Base-by-base conservation (phyloP, 2,113 vertebrate genomes). In the Oriolus oriolus region DNA sequence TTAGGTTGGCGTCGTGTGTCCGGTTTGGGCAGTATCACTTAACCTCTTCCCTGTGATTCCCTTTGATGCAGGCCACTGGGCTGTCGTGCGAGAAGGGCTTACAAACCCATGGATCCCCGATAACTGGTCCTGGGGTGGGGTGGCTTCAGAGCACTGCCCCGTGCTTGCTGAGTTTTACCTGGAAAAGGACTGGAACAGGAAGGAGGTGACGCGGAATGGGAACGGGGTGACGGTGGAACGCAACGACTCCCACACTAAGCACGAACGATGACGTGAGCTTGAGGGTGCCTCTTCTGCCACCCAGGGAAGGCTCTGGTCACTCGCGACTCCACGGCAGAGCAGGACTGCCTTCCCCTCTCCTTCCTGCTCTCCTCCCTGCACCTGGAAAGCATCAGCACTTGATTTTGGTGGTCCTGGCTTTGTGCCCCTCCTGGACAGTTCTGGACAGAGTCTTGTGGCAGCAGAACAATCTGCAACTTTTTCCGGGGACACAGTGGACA, bases 61-160 rank as follows among this genome's bases (percentile, higher is more conserved):
- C 77, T 30, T 41, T 50, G 75, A 3, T 37, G 27, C 97, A 99
- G 99, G 99, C 85, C 98, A 99, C 91, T 99, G 98, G 96, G 93
- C 96, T 16, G 99, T 99, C 2, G 98, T 99, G 90, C 96, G 99
- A 64, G 99, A 99, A 95, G 99, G 99, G 19, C 97, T 99, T 66
- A 99, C 99, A 4, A 99, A 99, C 93, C 99, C 99, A 1, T 99
- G 99, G 99, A 99, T 99, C 95, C 99, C 99, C 0, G 99, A 99
- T 41, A 99, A 99, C 97, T 99, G 99, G 99, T 99, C 99, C 3
- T 99, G 99, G 99, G 99, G 99, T 0, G 99, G 99, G 1, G 99
- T 99, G 66, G 99, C 98, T 3, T 99, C 99, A 0, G 98, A 99
- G 14, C 99, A 99, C 89, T 99, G 99, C 87, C 99, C 99, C 0